Evolutionary conservation across 37 sponge, comb jelly and placozoan genomes (phyloP).

Genomic region (Geodia barretti): DNA sequence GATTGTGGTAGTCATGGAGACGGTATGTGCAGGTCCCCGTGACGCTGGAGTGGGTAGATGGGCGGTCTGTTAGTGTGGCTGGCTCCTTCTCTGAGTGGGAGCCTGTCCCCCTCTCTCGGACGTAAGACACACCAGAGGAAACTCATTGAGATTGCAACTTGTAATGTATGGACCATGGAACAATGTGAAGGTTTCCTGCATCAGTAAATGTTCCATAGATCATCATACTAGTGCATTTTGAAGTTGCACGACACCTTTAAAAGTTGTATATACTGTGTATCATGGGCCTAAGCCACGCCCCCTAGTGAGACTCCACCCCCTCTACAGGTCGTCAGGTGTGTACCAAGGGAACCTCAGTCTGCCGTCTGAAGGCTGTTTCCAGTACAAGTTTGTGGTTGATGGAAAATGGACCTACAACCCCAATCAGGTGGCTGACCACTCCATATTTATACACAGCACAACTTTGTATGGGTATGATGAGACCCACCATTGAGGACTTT

Average conservation of each 20-base stretch:
- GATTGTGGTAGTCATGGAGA: too few species aligned
- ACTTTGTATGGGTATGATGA: too few species aligned
- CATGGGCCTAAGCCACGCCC: too few species aligned
- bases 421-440: not conserved
- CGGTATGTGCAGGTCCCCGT: not conserved
- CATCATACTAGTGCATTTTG: too few species aligned
- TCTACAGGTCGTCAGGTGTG: not conserved
- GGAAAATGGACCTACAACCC: slow-evolving; percentile 18
- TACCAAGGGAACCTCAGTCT: not conserved
- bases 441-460: too few species aligned
- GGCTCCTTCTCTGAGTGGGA: slow-evolving; percentile 31
- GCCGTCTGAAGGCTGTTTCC: slow-evolving; percentile 2
- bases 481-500: too few species aligned
- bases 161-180: too few species aligned
- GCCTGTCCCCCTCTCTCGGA: not conserved
- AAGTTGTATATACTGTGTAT: too few species aligned
- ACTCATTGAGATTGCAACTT: too few species aligned
- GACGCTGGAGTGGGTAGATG: not conserved
- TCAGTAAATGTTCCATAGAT: too few species aligned
- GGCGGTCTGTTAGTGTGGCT: slow-evolving; percentile 5
- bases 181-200: too few species aligned
- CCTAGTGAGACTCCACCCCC: not conserved
- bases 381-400: slow-evolving; percentile 39
- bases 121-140: slow-evolving; percentile 7
- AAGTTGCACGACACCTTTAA: too few species aligned